phyloP scores from a whole-genome alignment of 2,888 invertebrate genomes.

The Lydus trimaculatus region DNA sequence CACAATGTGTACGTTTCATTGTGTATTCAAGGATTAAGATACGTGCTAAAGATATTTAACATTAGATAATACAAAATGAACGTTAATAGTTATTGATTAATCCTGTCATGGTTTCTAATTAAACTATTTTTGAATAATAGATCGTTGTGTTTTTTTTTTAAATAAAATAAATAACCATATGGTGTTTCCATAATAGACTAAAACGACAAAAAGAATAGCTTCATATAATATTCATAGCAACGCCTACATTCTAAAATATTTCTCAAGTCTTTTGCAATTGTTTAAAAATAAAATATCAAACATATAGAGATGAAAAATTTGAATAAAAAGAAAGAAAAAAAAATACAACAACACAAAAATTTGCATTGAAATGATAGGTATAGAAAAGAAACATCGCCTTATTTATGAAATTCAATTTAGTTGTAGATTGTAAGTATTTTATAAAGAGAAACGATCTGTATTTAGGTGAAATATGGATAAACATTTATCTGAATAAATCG shows the following conservation, averaged over 20 bases:
- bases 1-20: not conserved
- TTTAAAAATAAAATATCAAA: not conserved
- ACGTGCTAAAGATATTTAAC: conserved; percentile 3
- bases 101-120: not conserved
- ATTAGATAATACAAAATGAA: not conserved
- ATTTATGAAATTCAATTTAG: not conserved
- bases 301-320: not conserved
- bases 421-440: not conserved
- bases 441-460: not conserved
- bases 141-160: not conserved
- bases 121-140: not conserved
- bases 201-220: not conserved
- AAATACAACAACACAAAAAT: not conserved
- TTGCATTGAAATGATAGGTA: not conserved
- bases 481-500: not conserved
- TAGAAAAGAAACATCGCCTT: not conserved
- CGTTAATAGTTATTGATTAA: not conserved
- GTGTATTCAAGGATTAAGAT: conserved; percentile 4
- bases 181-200: not conserved
- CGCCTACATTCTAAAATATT: not conserved
- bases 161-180: not conserved
- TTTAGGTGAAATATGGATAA: not conserved
- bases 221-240: not conserved
- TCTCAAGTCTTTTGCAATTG: not conserved
- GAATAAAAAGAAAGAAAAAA: not conserved